phyloP scores from a whole-genome alignment of 2,888 invertebrate species.

The Himalopsyche japonica region DNA sequence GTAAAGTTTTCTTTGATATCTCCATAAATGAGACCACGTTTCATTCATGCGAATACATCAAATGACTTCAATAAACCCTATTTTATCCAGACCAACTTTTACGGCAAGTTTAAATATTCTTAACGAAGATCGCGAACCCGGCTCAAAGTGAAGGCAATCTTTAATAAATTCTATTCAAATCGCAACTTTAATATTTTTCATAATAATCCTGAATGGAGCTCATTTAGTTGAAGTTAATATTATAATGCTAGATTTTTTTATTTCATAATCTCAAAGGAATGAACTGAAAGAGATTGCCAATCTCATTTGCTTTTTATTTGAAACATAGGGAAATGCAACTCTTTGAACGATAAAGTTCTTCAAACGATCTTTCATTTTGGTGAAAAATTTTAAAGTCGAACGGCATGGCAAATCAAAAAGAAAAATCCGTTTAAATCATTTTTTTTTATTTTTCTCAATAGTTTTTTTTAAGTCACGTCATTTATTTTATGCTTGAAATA shows the following conservation, averaged over 20 bases:
- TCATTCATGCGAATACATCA: background rate
- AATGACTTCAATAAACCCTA: background rate
- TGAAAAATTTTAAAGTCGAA: conserved; percentile 19
- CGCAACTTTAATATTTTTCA: background rate
- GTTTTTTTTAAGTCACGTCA: too few relatives aligned
- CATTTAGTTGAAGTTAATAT: conserved; percentile 22
- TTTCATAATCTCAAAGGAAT: conserved; percentile 26
- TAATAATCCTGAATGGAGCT: conserved; percentile 26
- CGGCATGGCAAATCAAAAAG: background rate
- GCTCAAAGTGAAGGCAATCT: background rate
- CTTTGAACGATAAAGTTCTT: background rate
- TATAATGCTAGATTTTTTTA: conserved; percentile 9
- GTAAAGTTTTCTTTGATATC: background rate
- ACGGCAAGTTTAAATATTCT: background rate
- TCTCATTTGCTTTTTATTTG: background rate
- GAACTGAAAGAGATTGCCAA: conserved; percentile 11
- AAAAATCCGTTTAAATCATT: too few relatives aligned
- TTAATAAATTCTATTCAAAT: background rate
- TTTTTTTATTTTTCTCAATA: too few relatives aligned
- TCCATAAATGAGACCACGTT: background rate
- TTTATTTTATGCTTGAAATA: too few relatives aligned
- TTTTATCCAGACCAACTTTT: background rate
- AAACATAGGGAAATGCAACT: conserved; percentile 22
- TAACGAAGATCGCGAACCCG: background rate
- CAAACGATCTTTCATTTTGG: conserved; percentile 2